phyloP scores from a whole-genome alignment of 2,888 invertebrate species.

The Dioctria rufipes region DNA sequence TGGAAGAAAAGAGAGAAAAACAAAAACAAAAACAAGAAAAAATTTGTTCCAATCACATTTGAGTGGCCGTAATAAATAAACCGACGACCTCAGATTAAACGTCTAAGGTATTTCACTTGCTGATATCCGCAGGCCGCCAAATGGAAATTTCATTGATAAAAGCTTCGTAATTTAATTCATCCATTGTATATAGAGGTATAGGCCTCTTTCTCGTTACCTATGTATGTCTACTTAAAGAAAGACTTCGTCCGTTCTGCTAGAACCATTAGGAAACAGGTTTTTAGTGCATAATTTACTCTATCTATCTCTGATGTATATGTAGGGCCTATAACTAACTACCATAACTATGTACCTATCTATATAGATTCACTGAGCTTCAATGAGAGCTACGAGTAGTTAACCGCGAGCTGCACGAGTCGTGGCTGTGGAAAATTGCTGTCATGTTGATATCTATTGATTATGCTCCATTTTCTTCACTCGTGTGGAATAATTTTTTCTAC shows the following conservation, averaged over 20 bases:
- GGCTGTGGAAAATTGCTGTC: background rate
- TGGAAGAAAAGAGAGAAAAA: conserved; percentile 5
- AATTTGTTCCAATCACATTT: background rate
- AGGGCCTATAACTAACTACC: background rate
- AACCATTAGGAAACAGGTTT: background rate
- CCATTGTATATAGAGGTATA: background rate
- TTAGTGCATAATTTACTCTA: background rate
- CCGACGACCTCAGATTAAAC: conserved; percentile 8
- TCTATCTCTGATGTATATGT: conserved; percentile 7
- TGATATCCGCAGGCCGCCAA: conserved; percentile 21
- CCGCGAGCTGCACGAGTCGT: conserved; percentile 21
- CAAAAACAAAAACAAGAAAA: too few relatives aligned
- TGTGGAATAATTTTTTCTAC: too few relatives aligned
- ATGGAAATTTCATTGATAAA: conserved; percentile 34
- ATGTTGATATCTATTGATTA: background rate
- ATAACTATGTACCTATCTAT: too few relatives aligned
- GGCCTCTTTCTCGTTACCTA: background rate
- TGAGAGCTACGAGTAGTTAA: conserved; percentile 6
- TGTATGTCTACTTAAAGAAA: background rate
- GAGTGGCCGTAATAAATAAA: conserved; percentile 28
- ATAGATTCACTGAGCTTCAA: conserved; percentile 3
- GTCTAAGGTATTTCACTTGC: conserved; percentile 18
- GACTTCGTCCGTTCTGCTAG: too few relatives aligned
- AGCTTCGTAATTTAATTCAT: conserved; percentile 36
- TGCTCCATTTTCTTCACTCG: too few relatives aligned